A percentile compares a stretch with the other conserved stretches of the same genome.
Conservation (phyloP, 1,140 invertebrate genomes). For the Zaprionus ghesquierei region DNA sequence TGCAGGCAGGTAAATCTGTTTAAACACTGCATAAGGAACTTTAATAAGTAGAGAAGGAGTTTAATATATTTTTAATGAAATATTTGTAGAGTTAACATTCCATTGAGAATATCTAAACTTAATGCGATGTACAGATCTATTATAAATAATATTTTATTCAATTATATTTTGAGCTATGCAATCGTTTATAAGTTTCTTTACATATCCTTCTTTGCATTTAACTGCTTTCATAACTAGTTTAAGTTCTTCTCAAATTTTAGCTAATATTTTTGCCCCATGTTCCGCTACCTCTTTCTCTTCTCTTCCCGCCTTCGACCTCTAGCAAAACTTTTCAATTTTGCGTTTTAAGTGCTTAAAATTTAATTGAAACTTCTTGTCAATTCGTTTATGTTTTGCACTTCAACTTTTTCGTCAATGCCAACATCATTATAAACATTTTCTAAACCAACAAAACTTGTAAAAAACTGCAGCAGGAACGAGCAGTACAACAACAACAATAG, state of each 20-base stretch:
- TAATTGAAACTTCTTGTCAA: not conserved
- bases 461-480: conserved; percentile 7
- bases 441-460: conserved; percentile 42
- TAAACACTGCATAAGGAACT: not conserved
- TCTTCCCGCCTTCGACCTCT: not conserved
- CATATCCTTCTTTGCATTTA: too few species aligned
- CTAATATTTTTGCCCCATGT: not conserved
- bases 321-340: not conserved
- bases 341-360: conserved; percentile 10
- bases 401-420: conserved; percentile 13
- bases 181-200: too few species aligned
- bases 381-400: conserved; percentile 16
- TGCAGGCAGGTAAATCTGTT: not conserved
- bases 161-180: too few species aligned
- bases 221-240: too few species aligned
- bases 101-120: too few species aligned
- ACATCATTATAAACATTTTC: conserved; percentile 35
- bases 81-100: too few species aligned
- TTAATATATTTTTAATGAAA: not conserved
- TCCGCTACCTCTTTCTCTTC: too few species aligned
- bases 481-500: not conserved
- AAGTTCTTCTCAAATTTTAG: too few species aligned
- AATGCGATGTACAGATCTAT: too few species aligned
- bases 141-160: too few species aligned
- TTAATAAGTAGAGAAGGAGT: not conserved